Conservation (phyloP, 2,113 vertebrate genomes). For the Octodon degus region DNA sequence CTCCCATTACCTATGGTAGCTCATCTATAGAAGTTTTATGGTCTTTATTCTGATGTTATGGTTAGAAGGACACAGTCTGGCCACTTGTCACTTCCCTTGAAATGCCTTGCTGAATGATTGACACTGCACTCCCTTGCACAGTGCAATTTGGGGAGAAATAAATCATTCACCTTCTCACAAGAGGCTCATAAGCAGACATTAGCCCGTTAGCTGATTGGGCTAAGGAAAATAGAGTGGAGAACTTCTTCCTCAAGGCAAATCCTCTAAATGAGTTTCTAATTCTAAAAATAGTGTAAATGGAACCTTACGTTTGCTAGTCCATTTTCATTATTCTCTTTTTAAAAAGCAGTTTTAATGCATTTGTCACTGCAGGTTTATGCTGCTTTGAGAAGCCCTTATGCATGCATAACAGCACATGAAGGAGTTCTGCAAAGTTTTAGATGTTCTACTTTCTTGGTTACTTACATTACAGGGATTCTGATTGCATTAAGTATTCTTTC, state of each 20-base stretch:
- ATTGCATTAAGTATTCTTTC: slow-evolving; percentile 73
- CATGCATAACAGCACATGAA: not conserved
- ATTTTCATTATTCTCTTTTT: slow-evolving; percentile 56
- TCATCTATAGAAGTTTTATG: not conserved
- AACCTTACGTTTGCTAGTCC: not conserved
- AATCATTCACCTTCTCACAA: not conserved
- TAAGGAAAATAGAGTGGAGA: slow-evolving; percentile 19
- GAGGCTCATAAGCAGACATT: not conserved
- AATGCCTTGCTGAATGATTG: not conserved
- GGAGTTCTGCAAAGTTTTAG: slow-evolving; percentile 61
- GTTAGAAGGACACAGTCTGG: not conserved
- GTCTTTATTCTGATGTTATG: not conserved
- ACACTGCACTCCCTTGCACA: not conserved
- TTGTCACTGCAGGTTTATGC: not conserved
- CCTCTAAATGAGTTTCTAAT: slow-evolving; percentile 15
- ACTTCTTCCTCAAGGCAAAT: slow-evolving; percentile 10
- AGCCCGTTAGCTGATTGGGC: not conserved
- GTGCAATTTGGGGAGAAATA: not conserved
- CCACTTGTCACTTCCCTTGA: not conserved
- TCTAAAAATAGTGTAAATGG: slow-evolving; percentile 18
- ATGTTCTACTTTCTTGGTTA: slow-evolving; percentile 64
- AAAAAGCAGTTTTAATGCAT: not conserved
- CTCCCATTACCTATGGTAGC: not conserved
- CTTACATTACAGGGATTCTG: slow-evolving; percentile 62
- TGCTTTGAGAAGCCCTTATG: slow-evolving; percentile 35